Conservation (phyloP, 2,888 invertebrate species). For the Branchellion lobata region DNA sequence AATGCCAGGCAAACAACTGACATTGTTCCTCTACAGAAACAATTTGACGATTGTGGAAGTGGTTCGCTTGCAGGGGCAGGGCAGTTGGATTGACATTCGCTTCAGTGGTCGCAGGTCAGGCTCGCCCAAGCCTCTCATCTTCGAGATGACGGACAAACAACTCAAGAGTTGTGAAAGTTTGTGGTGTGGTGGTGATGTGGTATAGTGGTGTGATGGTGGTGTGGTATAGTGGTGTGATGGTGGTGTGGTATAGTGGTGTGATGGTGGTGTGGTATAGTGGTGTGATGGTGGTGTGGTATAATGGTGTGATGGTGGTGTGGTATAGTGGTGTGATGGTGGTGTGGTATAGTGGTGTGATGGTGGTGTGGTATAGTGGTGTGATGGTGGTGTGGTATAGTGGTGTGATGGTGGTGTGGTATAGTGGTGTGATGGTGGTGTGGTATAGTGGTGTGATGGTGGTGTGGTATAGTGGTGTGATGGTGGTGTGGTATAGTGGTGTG, state of each 20-base stretch:
- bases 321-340: too few relatives aligned
- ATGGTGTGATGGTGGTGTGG: constrained; percentile 45
- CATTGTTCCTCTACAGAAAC: constrained; percentile 77
- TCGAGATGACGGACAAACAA: constrained; percentile 76
- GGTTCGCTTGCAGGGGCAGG: constrained; percentile 78
- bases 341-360: too few relatives aligned
- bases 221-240: neutral
- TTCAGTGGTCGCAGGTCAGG: constrained; percentile 84
- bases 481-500: too few relatives aligned
- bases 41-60: constrained; percentile 89
- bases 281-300: neutral
- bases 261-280: neutral
- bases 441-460: too few relatives aligned
- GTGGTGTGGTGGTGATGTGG: constrained; percentile 53
- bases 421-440: too few relatives aligned
- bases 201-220: neutral
- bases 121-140: constrained; percentile 73
- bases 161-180: constrained; percentile 69
- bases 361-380: too few relatives aligned
- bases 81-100: constrained; percentile 81
- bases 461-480: too few relatives aligned
- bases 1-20: too few relatives aligned
- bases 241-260: constrained; percentile 1
- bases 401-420: too few relatives aligned
- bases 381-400: too few relatives aligned